Conservation (phyloP, 2,888 invertebrate species). For the Euzophera pinguis region DNA sequence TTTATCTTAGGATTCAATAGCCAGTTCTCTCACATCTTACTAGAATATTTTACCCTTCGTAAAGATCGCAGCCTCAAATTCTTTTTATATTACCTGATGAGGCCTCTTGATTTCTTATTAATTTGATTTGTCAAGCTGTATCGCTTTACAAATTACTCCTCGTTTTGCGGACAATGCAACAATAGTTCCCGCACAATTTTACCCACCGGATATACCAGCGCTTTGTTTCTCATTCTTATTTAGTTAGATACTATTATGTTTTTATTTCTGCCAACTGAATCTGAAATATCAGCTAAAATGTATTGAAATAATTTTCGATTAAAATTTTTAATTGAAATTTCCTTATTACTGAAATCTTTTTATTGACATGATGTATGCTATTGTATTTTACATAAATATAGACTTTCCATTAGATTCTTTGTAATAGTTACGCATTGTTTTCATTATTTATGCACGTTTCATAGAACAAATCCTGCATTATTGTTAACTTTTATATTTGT, state of each 20-base stretch:
- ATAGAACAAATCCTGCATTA: conserved; percentile 10
- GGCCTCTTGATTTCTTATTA: conserved; percentile 34
- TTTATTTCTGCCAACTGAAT: too few relatives aligned
- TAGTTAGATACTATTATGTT: conserved; percentile 20
- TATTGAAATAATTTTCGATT: too few relatives aligned
- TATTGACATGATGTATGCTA: too few relatives aligned
- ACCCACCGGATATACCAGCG: conserved; percentile 36
- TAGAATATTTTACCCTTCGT: too few relatives aligned
- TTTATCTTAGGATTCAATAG: too few relatives aligned
- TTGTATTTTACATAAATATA: neutral
- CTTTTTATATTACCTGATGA: neutral
- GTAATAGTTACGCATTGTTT: neutral
- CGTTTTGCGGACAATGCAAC: conserved; percentile 40
- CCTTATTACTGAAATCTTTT: too few relatives aligned
- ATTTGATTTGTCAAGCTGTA: conserved; percentile 43
- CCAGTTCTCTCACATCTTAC: too few relatives aligned
- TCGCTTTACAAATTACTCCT: conserved; percentile 44
- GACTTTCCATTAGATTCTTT: neutral
- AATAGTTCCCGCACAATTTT: conserved; percentile 39
- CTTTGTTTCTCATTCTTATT: conserved; percentile 39
- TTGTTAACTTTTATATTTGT: conserved; percentile 19
- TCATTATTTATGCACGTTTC: neutral
- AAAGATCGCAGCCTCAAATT: too few relatives aligned
- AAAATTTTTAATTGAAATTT: too few relatives aligned
- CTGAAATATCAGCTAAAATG: too few relatives aligned